Conservation (phyloP, 92 coral and sea anemone species). For the Parazoanthus darwini region DNA sequence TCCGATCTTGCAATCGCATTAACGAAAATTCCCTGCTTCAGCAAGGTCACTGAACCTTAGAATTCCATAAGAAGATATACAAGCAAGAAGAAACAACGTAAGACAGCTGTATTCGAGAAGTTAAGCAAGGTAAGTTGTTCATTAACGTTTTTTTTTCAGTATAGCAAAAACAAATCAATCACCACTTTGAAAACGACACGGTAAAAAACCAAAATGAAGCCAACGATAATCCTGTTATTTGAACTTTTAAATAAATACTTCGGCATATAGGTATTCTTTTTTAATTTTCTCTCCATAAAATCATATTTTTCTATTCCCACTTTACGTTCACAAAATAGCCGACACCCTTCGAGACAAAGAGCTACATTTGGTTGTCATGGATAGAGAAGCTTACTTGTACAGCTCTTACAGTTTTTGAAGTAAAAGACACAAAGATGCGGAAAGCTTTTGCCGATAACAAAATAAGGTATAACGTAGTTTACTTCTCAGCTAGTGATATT, state of each 20-base stretch:
- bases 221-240: neutral
- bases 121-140: neutral
- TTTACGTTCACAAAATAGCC: neutral
- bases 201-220: too few species aligned
- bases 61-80: neutral
- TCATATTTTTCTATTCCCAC: too few species aligned
- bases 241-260: too few species aligned
- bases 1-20: neutral
- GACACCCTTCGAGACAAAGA: neutral
- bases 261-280: too few species aligned
- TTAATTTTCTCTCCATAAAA: neutral
- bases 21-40: neutral
- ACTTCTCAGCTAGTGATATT: too few species aligned
- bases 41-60: neutral
- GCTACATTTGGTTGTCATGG: neutral
- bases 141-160: neutral
- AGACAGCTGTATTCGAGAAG: neutral
- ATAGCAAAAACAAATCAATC: neutral
- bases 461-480: too few species aligned
- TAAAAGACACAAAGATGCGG: too few species aligned
- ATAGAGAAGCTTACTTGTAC: too few species aligned
- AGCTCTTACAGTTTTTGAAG: too few species aligned
- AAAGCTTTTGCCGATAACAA: too few species aligned
- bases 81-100: too few species aligned
- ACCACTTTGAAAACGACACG: neutral